Conservation (phyloP, 2,888 invertebrate genomes). For the Agrilus cyanescens region DNA sequence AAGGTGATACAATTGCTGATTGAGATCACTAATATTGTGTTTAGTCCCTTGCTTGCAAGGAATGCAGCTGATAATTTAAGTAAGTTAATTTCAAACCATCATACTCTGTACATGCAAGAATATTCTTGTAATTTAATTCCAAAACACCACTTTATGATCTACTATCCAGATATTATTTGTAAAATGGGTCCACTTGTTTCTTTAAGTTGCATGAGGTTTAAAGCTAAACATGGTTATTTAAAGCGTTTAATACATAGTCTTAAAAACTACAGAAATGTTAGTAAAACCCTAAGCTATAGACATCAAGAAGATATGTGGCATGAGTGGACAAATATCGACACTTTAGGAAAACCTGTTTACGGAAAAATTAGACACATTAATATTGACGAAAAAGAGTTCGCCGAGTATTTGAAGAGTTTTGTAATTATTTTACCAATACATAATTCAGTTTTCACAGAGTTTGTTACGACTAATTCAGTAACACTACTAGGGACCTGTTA, state of each 20-base stretch:
- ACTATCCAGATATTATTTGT: slow-evolving; percentile 6
- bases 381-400: neutral
- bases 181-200: slow-evolving; percentile 9
- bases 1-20: slow-evolving; percentile 1
- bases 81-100: slow-evolving; percentile 3
- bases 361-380: slow-evolving; percentile 1
- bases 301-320: slow-evolving; percentile 9
- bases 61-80: neutral
- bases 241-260: slow-evolving; percentile 7
- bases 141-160: slow-evolving; percentile 9
- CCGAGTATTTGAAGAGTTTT: neutral
- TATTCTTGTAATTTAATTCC: slow-evolving; percentile 7
- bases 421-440: neutral
- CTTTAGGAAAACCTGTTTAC: neutral
- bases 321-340: slow-evolving; percentile 5
- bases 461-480: neutral
- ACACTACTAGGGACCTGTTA: neutral
- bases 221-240: slow-evolving; percentile 9
- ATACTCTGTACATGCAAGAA: slow-evolving; percentile 4
- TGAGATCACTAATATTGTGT: slow-evolving; percentile 2
- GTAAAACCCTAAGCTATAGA: slow-evolving; percentile 7
- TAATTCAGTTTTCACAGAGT: neutral
- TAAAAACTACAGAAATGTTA: slow-evolving; percentile 7
- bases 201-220: slow-evolving; percentile 7
- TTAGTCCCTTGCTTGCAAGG: neutral